Conservation (phyloP, 2,113 vertebrate species). For the Montifringilla adamsi region DNA sequence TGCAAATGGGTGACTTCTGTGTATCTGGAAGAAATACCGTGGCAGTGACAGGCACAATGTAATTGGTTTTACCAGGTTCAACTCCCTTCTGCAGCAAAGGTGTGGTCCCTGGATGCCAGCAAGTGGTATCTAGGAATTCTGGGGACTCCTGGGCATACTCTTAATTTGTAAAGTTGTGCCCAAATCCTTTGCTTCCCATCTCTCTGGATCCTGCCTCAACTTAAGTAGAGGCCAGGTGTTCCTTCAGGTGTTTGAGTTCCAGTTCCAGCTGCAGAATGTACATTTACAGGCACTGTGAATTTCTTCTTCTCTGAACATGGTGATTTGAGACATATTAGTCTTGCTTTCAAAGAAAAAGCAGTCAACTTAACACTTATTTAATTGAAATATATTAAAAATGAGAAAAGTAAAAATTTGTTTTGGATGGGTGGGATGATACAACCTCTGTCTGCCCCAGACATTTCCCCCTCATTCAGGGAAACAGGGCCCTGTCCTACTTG, state of each 20-base stretch:
- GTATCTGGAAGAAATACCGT: background rate
- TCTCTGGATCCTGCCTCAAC: background rate
- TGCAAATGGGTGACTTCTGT: background rate
- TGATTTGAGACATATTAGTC: rapidly evolving
- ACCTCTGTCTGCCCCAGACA: background rate
- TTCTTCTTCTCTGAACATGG: background rate
- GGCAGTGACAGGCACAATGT: background rate
- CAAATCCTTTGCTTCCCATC: background rate
- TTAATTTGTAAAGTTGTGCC: background rate
- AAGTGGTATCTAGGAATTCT: background rate
- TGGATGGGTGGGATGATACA: background rate
- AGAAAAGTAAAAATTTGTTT: background rate
- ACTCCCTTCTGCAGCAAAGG: background rate
- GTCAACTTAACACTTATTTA: background rate
- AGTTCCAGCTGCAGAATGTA: background rate
- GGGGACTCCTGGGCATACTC: background rate
- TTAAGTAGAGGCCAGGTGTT: background rate
- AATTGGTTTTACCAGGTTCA: background rate
- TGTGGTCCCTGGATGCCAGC: background rate
- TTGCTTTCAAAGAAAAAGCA: background rate
- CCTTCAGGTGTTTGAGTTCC: background rate
- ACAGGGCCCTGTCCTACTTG: rapidly evolving
- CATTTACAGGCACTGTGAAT: rapidly evolving
- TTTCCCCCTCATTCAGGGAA: background rate
- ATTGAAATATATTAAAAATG: background rate